Evolutionary conservation across 1,140 invertebrate genomes (phyloP).

Genomic region (Scaptomyza graminum): DNA sequence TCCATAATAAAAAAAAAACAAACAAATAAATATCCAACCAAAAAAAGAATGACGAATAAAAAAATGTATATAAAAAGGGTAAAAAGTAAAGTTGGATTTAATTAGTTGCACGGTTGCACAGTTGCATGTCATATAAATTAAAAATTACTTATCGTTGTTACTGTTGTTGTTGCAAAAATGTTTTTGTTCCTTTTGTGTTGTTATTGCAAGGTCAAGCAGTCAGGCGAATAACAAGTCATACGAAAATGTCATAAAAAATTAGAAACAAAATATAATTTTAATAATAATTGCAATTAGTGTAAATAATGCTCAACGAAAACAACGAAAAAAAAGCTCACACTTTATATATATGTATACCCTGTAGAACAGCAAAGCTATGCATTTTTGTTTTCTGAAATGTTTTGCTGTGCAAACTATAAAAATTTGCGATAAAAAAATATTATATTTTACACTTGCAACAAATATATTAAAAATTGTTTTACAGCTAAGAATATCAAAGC

Average conservation of each 20-base stretch:
- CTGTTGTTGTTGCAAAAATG: conserved; percentile 2
- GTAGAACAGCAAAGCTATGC: background rate
- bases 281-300: conserved; percentile 29
- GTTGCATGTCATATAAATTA: conserved; percentile 69
- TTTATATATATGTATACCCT: conserved; percentile 3
- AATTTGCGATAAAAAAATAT: too few species aligned
- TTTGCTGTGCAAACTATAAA: too few species aligned
- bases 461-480: background rate
- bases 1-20: conserved; percentile 1
- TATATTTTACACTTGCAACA: too few species aligned
- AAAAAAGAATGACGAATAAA: background rate
- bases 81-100: conserved; percentile 42
- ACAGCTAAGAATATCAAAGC: background rate
- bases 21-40: conserved; percentile 2
- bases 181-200: conserved; percentile 1
- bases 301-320: background rate
- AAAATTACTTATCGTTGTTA: conserved; percentile 54
- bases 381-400: too few species aligned
- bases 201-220: conserved; percentile 54
- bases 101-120: conserved; percentile 60
- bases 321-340: background rate
- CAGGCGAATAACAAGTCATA: conserved; percentile 36
- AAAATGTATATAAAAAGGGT: background rate
- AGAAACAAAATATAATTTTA: conserved; percentile 45
- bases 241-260: conserved; percentile 52